Evolutionary conservation across 2,113 vertebrate genomes (phyloP).

Genomic region (Psilopsiagon aymara): DNA sequence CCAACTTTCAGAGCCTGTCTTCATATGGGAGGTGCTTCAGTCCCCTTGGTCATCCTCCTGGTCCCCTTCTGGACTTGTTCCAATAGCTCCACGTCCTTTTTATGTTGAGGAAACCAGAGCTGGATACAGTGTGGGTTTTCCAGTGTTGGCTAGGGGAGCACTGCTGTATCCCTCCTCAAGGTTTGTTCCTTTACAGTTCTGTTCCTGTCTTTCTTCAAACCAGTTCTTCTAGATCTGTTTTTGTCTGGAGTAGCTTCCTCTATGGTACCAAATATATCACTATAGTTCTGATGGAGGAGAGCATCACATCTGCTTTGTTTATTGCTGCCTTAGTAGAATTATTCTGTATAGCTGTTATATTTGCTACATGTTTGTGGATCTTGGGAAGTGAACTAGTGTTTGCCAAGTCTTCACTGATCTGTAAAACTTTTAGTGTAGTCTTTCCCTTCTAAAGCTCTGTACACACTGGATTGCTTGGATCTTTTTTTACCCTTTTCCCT

Average conservation of each 20-base stretch:
- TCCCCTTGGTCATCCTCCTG: too few species aligned
- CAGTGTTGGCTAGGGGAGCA: not conserved
- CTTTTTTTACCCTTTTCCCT: not conserved
- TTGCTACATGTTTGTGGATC: not conserved
- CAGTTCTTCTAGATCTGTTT: not conserved
- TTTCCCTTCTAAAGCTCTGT: not conserved
- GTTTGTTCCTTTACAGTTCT: not conserved
- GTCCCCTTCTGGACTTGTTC: not conserved
- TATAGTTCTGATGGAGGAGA: fast-evolving
- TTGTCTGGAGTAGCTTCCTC: not conserved
- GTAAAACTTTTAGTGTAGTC: fast-evolving
- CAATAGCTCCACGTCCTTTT: not conserved
- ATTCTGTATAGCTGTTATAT: not conserved
- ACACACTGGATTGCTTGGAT: fast-evolving
- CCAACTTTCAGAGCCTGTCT: too few species aligned
- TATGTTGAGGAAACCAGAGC: not conserved
- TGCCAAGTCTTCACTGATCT: not conserved
- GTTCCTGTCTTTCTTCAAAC: not conserved
- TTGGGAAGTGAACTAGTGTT: not conserved
- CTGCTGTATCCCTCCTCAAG: not conserved
- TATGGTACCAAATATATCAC: fast-evolving
- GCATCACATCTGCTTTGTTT: not conserved
- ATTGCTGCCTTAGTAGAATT: not conserved
- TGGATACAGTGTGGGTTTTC: not conserved
- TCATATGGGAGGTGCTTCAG: too few species aligned